Evolutionary conservation across 2,797 vertebrate genomes (phyloP).

Genomic region (Notolabrus celidotus): DNA sequence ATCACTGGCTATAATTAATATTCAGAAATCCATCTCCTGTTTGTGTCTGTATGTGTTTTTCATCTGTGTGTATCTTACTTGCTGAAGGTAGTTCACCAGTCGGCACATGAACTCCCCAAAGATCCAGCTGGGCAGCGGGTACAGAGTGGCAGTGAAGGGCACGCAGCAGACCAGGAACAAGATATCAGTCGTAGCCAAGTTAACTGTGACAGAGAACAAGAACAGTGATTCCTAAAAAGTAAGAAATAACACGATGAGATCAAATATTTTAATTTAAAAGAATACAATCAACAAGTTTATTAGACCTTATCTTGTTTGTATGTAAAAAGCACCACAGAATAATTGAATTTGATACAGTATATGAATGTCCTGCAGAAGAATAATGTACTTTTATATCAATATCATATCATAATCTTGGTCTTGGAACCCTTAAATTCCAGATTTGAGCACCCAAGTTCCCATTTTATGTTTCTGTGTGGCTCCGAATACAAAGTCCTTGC

Average conservation of each 20-base stretch:
- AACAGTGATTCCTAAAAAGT: neutral
- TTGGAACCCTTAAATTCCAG: neutral
- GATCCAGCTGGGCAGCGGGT: conserved; percentile 87
- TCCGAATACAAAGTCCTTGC: neutral
- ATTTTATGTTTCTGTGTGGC: no score
- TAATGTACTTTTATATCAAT: no score
- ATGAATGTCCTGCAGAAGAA: no score
- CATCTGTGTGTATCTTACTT: conserved; percentile 66
- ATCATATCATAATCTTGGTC: no score
- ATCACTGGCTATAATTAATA: no score
- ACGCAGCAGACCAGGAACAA: conserved; percentile 87
- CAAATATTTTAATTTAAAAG: no score
- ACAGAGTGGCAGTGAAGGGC: conserved; percentile 87
- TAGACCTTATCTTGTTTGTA: no score
- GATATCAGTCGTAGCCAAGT: conserved; percentile 85
- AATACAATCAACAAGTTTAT: no score
- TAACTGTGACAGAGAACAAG: conserved; percentile 67
- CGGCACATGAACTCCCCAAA: conserved; percentile 88
- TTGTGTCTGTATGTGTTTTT: neutral
- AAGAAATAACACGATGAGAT: neutral
- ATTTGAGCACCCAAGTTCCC: neutral
- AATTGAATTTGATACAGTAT: no score
- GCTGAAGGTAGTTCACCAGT: conserved; percentile 87
- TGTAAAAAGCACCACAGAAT: no score
- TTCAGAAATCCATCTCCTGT: neutral